A percentile compares a stretch with the other conserved stretches of the same genome.
These are phyloP conservation scores for Venustaconcha ellipsiformis DNA, from an alignment of 1,140 invertebrate species.

Conservation along the genomic window DNA sequence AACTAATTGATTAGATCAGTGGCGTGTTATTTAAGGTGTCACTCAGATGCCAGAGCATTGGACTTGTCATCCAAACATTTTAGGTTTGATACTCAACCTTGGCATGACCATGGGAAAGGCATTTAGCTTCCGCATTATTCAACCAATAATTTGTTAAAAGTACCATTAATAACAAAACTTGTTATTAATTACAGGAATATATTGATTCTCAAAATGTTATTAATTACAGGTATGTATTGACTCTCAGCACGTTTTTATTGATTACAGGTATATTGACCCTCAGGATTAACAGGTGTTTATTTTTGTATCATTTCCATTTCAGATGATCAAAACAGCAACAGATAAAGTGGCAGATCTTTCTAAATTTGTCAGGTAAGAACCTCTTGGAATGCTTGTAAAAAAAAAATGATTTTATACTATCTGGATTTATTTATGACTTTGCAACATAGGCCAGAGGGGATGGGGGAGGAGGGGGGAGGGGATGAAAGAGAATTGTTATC, in stretches of 20 bases:
- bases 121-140: no score
- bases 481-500: no score
- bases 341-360: slow-evolving; percentile 53
- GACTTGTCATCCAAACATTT: no score
- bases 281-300: background rate
- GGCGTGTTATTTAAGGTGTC: no score
- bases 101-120: no score
- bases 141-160: no score
- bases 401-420: background rate
- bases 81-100: no score
- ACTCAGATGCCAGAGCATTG: no score
- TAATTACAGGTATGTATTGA: background rate
- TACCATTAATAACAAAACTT: background rate
- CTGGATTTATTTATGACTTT: background rate
- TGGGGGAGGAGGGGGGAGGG: no score
- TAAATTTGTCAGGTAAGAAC: slow-evolving; percentile 58
- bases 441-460: no score
- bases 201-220: background rate
- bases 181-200: background rate
- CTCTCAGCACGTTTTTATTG: no score
- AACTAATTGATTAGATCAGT: no score
- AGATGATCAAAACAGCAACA: slow-evolving; percentile 65
- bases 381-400: background rate
- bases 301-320: slow-evolving; percentile 10
- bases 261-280: background rate